These are phyloP conservation scores for Bellardia pandia DNA, from an alignment of 2,888 invertebrate genomes.

Conservation along the genomic window DNA sequence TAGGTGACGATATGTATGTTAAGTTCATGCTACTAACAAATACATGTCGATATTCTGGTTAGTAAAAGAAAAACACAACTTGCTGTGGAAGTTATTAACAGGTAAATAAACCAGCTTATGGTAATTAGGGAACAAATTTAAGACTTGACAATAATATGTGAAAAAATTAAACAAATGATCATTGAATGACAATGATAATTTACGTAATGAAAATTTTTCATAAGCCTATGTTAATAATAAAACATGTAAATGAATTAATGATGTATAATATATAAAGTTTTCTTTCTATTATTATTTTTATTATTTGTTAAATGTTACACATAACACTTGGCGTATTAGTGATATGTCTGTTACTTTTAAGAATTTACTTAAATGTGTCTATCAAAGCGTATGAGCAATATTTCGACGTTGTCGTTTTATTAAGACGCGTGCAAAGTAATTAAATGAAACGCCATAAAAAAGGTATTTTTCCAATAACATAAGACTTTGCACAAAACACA, in stretches of 20 bases:
- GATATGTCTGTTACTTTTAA: background rate
- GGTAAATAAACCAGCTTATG: background rate
- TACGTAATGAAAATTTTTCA: no score
- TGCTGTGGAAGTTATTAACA: background rate
- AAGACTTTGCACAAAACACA: background rate
- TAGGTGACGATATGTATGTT: no score
- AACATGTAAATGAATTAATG: no score
- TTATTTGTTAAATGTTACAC: no score
- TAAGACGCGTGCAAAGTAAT: background rate
- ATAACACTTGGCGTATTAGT: constrained; percentile 2
- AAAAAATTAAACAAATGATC: background rate
- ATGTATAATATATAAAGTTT: background rate
- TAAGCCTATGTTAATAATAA: no score
- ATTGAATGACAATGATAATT: background rate
- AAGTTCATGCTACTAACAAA: background rate
- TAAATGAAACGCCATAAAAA: background rate
- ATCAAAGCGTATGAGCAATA: constrained; percentile 8
- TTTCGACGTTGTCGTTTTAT: background rate
- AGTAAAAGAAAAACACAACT: background rate
- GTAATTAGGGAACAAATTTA: background rate
- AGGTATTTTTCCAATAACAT: background rate
- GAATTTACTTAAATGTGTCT: background rate
- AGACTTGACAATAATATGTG: background rate
- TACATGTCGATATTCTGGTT: background rate
- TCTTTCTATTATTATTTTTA: no score